Percentiles rank a stretch among this genome's conserved stretches.
These are phyloP conservation scores for Meiosimyza platycephala DNA, from an alignment of 2,888 invertebrate genomes.

Conservation along the genomic window DNA sequence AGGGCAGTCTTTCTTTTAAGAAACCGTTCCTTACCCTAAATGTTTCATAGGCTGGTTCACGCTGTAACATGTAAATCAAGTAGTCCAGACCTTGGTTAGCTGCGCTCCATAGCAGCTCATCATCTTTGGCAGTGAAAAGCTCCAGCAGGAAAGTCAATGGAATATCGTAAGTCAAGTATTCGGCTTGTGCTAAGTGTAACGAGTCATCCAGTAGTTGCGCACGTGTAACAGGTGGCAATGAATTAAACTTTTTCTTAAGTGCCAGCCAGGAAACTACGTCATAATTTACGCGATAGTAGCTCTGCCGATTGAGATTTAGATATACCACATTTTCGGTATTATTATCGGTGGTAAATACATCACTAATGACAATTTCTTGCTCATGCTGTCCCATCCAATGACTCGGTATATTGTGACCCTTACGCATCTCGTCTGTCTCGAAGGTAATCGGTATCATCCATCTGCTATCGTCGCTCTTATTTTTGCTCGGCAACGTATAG, in stretches of 20 bases:
- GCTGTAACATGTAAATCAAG: constrained; percentile 71
- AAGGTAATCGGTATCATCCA: constrained; percentile 66
- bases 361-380: constrained; percentile 56
- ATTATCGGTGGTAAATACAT: constrained; percentile 57
- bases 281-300: constrained; percentile 77
- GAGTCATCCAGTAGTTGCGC: constrained; percentile 80
- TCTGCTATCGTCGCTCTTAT: constrained; percentile 57
- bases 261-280: constrained; percentile 73
- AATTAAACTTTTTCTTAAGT: constrained; percentile 70
- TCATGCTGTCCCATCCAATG: constrained; percentile 63
- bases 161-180: constrained; percentile 71
- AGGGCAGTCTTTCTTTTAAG: background rate
- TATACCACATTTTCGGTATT: constrained; percentile 62
- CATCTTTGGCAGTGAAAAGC: constrained; percentile 68
- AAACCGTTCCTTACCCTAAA: constrained; percentile 69
- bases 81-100: constrained; percentile 72
- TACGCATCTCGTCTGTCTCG: constrained; percentile 59
- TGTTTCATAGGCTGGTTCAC: constrained; percentile 72
- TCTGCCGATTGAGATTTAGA: constrained; percentile 68
- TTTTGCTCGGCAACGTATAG: constrained; percentile 60
- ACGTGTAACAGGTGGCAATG: constrained; percentile 72
- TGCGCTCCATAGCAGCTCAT: constrained; percentile 73
- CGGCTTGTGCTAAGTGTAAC: constrained; percentile 71
- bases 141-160: constrained; percentile 70
- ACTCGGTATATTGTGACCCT: constrained; percentile 60